phyloP scores from a whole-genome alignment of 2,113 vertebrate species.

The Ancistrus triradiatus region DNA sequence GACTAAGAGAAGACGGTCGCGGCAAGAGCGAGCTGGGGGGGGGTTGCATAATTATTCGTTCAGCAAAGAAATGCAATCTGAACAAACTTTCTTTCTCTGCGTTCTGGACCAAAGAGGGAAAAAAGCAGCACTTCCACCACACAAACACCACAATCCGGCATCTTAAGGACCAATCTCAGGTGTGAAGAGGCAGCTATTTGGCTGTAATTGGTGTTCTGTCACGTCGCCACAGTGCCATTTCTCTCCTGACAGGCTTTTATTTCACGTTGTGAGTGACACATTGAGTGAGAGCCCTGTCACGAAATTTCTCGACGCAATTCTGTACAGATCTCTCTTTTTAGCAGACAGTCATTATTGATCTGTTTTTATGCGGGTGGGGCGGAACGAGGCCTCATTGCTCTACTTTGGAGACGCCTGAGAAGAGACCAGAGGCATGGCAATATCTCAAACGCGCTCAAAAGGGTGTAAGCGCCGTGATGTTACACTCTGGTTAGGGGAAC shows the following conservation, averaged over 20 bases:
- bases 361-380: neutral
- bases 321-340: neutral
- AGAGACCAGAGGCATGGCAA: neutral
- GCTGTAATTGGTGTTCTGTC: conserved; percentile 68
- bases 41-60: neutral
- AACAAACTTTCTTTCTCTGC: no score
- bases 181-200: conserved; percentile 64
- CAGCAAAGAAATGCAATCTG: no score
- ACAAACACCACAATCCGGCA: neutral
- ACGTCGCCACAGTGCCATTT: conserved; percentile 57
- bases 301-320: neutral
- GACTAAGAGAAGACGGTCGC: neutral
- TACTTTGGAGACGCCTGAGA: neutral
- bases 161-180: conserved; percentile 46
- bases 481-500: no score
- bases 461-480: no score
- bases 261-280: neutral
- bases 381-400: neutral
- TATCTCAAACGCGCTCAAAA: neutral
- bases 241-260: neutral
- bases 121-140: neutral
- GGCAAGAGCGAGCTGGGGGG: neutral
- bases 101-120: no score
- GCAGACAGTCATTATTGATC: conserved; percentile 1
- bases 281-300: neutral